Base-by-base conservation (phyloP, 2,113 vertebrate species). In the Monopterus albus region DNA sequence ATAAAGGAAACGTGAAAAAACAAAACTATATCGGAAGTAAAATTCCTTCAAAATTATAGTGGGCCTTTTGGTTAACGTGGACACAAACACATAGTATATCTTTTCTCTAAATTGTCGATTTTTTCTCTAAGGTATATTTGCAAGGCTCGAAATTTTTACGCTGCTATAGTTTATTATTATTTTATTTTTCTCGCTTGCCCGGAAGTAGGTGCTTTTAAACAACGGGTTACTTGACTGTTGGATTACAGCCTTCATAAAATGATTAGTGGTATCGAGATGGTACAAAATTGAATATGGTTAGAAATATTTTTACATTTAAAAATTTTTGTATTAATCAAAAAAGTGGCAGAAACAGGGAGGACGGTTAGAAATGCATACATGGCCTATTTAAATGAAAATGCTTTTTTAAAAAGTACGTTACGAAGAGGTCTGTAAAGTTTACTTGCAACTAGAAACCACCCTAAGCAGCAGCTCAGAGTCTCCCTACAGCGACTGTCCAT, bases 401-500 rank as follows among this genome's bases (percentile, higher is more conserved):
- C n/a, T n/a, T n/a, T n/a, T n/a, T n/a, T n/a, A n/a, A n/a, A n/a
- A n/a, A n/a, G n/a, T n/a, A n/a, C n/a, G n/a, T n/a, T n/a, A n/a
- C n/a, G n/a, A n/a, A n/a, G n/a, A n/a, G n/a, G n/a, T n/a, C n/a
- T 45, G 35, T 6, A 3, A 38, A 4, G 13, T 35, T 18, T 58
- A 15, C 17, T 15, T 67, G 74, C 72, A 77, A 85, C 23, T 13
- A 46, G 79, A 87, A 57, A 73, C 74, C 52, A 55, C 9, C 7
- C 18, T 38, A 76, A 31, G 29, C 11, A 3, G 51, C 40, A 9
- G 58, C 72, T 66, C 64, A 2, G 6, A 59, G 78, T 61, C 87
- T 55, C 83, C 87, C 85, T 65, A 83, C 21, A 52, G 75, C 29
- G 86, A 72, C 51, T 64, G 62, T n/a, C n/a, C n/a, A n/a, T n/a